These are phyloP conservation scores for Parapsyche elsis DNA, from an alignment of 1,140 invertebrate species.

Conservation along the genomic window DNA sequence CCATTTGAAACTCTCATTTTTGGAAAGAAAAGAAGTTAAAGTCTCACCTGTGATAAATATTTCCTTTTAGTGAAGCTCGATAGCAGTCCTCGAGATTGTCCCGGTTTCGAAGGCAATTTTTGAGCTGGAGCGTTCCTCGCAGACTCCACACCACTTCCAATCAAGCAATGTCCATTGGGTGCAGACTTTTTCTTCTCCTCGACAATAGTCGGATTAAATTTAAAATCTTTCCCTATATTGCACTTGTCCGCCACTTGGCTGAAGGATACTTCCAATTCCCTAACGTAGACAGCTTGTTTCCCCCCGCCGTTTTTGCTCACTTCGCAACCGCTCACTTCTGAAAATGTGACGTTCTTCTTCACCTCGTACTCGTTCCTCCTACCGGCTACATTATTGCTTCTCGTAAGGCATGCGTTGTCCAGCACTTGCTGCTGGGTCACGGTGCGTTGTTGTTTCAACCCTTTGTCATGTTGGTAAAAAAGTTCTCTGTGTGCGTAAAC, in stretches of 20 bases:
- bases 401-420: constrained; percentile 11
- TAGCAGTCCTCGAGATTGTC: constrained; percentile 37
- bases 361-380: constrained; percentile 38
- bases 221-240: constrained; percentile 58
- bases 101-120: constrained; percentile 46
- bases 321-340: constrained; percentile 65
- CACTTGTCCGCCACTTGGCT: constrained; percentile 67
- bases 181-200: constrained; percentile 27
- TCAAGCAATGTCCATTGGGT: constrained; percentile 48
- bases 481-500: constrained; percentile 23
- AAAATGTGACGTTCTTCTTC: constrained; percentile 67
- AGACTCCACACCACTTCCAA: constrained; percentile 1
- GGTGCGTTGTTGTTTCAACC: constrained; percentile 46
- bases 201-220: not conserved
- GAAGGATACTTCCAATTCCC: constrained; percentile 65
- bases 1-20: too few relatives aligned
- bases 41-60: constrained; percentile 65
- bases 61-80: constrained; percentile 59
- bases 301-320: constrained; percentile 62
- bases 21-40: not conserved
- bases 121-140: not conserved
- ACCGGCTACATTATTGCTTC: constrained; percentile 25
- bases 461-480: constrained; percentile 23
- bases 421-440: constrained; percentile 54
- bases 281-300: constrained; percentile 63